These are phyloP conservation scores for Bombus waltoni DNA, from an alignment of 1,140 invertebrate genomes.

Conservation along the genomic window DNA sequence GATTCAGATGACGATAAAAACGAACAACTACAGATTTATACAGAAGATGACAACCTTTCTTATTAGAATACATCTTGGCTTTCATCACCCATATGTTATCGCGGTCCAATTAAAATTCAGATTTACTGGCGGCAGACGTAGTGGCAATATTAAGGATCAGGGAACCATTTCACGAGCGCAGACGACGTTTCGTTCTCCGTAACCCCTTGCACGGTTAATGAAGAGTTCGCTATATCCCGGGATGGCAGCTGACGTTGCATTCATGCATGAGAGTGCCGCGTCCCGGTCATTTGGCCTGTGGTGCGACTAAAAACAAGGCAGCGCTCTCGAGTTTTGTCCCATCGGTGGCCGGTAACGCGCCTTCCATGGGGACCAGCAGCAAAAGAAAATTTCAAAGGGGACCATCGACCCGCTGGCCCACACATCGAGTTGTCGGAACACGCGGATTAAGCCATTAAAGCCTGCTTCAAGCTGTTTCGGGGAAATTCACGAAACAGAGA, in stretches of 20 bases:
- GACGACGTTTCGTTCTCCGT: constrained; percentile 32
- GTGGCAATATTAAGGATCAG: neutral
- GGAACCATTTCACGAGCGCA: neutral
- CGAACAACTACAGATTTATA: neutral
- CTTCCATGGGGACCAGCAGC: constrained; percentile 56
- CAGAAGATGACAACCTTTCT: neutral
- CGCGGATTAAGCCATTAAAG: constrained; percentile 76
- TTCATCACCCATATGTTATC: neutral
- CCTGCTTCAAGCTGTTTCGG: constrained; percentile 58
- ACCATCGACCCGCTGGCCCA: constrained; percentile 66
- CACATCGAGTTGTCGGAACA: constrained; percentile 76
- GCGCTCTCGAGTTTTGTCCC: constrained; percentile 66
- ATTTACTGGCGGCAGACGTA: neutral
- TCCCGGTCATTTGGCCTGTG: constrained; percentile 69
- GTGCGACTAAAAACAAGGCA: constrained; percentile 68
- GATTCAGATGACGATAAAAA: neutral
- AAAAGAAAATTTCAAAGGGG: constrained; percentile 68
- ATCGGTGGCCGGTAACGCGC: constrained; percentile 65
- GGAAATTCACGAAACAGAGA: constrained; percentile 61
- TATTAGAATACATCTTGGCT: neutral
- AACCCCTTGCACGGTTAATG: constrained; percentile 70
- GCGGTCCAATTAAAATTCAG: constrained; percentile 16
- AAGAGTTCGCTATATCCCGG: constrained; percentile 71
- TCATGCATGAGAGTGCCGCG: constrained; percentile 76
- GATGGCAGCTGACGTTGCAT: constrained; percentile 78